A percentile compares a stretch with the other conserved stretches of the same genome.
phyloP scores from a whole-genome alignment of 2,113 vertebrate species.

The Myocastor coypus region DNA sequence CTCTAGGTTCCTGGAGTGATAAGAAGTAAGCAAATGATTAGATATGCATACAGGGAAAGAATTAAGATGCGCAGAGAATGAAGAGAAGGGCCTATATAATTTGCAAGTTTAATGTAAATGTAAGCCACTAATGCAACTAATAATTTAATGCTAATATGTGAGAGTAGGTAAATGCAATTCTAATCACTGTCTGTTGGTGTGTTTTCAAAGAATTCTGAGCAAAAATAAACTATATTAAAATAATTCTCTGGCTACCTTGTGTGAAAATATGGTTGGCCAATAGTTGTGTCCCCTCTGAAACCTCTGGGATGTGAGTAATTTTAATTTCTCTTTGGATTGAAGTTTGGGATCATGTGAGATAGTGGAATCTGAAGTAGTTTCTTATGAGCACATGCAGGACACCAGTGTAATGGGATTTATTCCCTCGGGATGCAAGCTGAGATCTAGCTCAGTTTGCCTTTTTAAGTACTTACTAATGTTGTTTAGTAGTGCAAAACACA shows the following conservation, averaged over 20 bases:
- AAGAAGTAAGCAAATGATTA: slow-evolving; percentile 80
- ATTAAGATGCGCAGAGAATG: slow-evolving; percentile 71
- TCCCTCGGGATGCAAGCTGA: background rate
- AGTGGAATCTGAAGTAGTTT: slow-evolving; percentile 42
- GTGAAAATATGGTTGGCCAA: slow-evolving; percentile 49
- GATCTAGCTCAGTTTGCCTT: background rate
- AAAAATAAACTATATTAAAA: slow-evolving; percentile 55
- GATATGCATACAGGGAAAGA: slow-evolving; percentile 72
- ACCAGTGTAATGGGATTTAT: background rate
- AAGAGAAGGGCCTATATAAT: slow-evolving; percentile 75
- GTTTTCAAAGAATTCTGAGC: slow-evolving; percentile 50
- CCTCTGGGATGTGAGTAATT: background rate
- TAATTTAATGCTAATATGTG: slow-evolving; percentile 79
- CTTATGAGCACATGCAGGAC: background rate
- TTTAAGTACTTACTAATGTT: slow-evolving; percentile 5
- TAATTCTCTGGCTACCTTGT: background rate
- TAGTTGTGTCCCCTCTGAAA: background rate
- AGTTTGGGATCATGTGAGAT: slow-evolving; percentile 11
- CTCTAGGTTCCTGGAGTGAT: slow-evolving; percentile 75
- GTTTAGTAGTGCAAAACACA: background rate
- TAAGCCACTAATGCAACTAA: slow-evolving; percentile 73
- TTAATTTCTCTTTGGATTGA: slow-evolving; percentile 48
- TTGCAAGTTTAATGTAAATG: slow-evolving; percentile 81
- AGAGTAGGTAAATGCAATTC: slow-evolving; percentile 65
- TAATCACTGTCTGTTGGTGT: slow-evolving; percentile 70